Evolutionary conservation across 1,140 invertebrate genomes (phyloP), one percentile per base, ranked within the genome.

Genomic region (Aphaenogaster rudis): DNA sequence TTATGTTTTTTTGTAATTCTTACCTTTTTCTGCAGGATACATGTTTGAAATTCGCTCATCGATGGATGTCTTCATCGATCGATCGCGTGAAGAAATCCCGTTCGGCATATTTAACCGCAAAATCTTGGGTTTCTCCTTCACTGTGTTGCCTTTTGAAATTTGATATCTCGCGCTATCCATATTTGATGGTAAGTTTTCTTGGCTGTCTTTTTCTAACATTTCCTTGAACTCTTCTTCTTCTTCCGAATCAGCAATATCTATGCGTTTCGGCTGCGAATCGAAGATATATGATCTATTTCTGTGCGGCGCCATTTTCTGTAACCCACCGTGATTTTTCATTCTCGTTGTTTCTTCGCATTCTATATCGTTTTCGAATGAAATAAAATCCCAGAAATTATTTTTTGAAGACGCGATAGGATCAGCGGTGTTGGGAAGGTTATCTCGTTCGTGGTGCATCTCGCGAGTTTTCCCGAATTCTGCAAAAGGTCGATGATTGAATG

Each of bases 321-420:
- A 81, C 6, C 8, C 7, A 1, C 21, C 1, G 7, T 39, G 45
- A 67, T 80, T 52, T 13, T 57, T 71, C 15, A 28, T 15, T 2
- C 15, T 72, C 15, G 33, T 17, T 21, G n/a, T 39, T 74, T 17
- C 42, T 7, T 84, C 54, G 17, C 28, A n/a, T 48, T 48, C 15
- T 13, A 7, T 7, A 6, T 76, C 13, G 8, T 84, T 76, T 36
- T 76, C 80, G 7, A 61, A 61, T 21, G 80, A 17, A 61, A 64
- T 45, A n/a, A 50, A 84, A 3, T 84, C 54, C 80, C 69, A 76
- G 3, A 48, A 36, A 39, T 7, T 39, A 61, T 76, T 61, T 13
- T 39, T 61, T 5, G 17, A 48, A 52, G 48, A 3, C 3, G 11
- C 36, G 2, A 21, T 1, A 0, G 36, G 4, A 28, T 82, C 21